These are phyloP conservation scores for Euproctis similis DNA, from an alignment of 2,888 invertebrate genomes.

Conservation along the genomic window DNA sequence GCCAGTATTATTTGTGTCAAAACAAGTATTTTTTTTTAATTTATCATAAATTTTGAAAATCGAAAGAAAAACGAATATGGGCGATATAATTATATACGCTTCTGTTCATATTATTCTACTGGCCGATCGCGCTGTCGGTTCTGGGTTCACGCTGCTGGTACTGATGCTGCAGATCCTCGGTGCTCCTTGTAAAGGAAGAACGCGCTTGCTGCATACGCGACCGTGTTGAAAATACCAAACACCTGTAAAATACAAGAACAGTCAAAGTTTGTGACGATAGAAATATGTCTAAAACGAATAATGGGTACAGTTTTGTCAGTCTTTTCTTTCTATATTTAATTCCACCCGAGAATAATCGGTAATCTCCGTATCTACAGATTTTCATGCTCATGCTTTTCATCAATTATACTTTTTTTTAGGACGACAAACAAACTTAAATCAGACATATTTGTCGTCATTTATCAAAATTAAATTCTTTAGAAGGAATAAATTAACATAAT, in stretches of 20 bases:
- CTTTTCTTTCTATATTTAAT: neutral
- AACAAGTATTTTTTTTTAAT: too few relatives aligned
- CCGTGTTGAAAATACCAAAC: conserved; percentile 87
- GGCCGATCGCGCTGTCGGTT: conserved; percentile 15
- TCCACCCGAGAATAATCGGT: too few relatives aligned
- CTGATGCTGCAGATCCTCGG: conserved; percentile 56
- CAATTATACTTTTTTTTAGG: too few relatives aligned
- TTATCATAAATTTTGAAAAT: conserved; percentile 5
- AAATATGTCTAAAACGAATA: too few relatives aligned
- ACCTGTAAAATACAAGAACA: conserved; percentile 69
- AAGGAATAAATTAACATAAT: too few relatives aligned
- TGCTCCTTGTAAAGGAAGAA: conserved; percentile 85
- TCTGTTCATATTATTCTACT: conserved; percentile 18
- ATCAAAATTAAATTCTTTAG: too few relatives aligned
- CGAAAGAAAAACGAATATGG: conserved; percentile 33
- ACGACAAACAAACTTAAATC: too few relatives aligned
- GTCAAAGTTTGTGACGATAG: too few relatives aligned
- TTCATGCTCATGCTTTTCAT: too few relatives aligned
- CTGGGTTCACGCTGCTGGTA: conserved; percentile 28
- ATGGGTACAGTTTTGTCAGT: neutral
- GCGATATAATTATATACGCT: conserved; percentile 17
- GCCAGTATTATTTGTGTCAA: too few relatives aligned
- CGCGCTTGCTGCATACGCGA: conserved; percentile 85
- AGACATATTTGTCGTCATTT: too few relatives aligned
- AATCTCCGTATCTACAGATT: too few relatives aligned